Evolutionary conservation across 1,140 invertebrate species (phyloP).

Genomic region (Globodera rostochiensis): DNA sequence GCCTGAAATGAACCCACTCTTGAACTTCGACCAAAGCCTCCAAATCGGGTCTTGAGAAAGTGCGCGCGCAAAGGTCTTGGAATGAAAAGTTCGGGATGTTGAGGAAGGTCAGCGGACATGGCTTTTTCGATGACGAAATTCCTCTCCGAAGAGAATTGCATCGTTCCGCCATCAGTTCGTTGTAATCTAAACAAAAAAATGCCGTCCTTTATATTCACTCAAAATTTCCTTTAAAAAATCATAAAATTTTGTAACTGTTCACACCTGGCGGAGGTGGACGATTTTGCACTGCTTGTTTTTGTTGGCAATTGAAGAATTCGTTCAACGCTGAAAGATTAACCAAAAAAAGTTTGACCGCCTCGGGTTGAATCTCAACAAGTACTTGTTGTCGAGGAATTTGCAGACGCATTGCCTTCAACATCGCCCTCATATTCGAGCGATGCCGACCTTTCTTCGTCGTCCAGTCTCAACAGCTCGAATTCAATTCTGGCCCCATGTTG

Average conservation of each 20-base stretch:
- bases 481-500: constrained; percentile 24
- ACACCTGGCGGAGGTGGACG: constrained; percentile 12
- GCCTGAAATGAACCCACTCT: background rate
- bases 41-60: constrained; percentile 20
- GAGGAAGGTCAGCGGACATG: constrained; percentile 12
- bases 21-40: constrained; percentile 31
- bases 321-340: background rate
- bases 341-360: background rate
- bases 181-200: constrained; percentile 33
- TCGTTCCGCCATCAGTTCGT: constrained; percentile 35
- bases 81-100: constrained; percentile 18
- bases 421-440: background rate
- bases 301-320: constrained; percentile 11
- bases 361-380: background rate
- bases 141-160: constrained; percentile 41
- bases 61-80: constrained; percentile 18
- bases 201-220: background rate
- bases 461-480: constrained; percentile 36
- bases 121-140: constrained; percentile 6
- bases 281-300: background rate
- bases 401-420: background rate
- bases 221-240: too few relatives aligned
- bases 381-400: constrained; percentile 9
- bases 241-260: background rate
- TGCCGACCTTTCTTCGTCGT: background rate